Conservation (phyloP, 2,797 vertebrate species). For the Gobio occitaniae region DNA sequence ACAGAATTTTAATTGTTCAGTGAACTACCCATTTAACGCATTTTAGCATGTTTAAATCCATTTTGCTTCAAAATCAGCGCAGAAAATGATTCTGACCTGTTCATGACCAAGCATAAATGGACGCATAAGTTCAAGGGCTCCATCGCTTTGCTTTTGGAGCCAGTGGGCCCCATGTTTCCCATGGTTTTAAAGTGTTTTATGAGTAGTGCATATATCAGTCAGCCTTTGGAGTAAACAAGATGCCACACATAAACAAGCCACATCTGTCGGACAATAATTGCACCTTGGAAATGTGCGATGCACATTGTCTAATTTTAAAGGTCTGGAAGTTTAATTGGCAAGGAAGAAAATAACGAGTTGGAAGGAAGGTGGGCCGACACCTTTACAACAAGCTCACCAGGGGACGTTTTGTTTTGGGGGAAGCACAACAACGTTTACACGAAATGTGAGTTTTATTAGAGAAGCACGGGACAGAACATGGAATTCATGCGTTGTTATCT, state of each 20-base stretch:
- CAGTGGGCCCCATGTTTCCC: slow-evolving; percentile 42
- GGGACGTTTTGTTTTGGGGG: slow-evolving; percentile 57
- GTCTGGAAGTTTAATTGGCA: slow-evolving; percentile 61
- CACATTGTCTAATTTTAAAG: slow-evolving; percentile 54
- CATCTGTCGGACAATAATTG: slow-evolving; percentile 66
- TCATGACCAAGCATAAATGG: not conserved
- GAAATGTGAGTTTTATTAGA: slow-evolving; percentile 68
- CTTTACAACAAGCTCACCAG: slow-evolving; percentile 57
- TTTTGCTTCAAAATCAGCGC: not conserved
- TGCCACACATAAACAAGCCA: slow-evolving; percentile 63
- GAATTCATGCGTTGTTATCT: not conserved
- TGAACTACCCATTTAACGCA: not conserved
- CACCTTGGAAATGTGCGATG: slow-evolving; percentile 55
- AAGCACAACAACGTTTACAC: slow-evolving; percentile 56
- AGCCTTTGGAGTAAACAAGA: slow-evolving; percentile 61
- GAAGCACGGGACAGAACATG: slow-evolving; percentile 44
- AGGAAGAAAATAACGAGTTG: slow-evolving; percentile 57
- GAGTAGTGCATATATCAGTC: slow-evolving; percentile 56
- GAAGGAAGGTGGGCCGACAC: slow-evolving; percentile 55
- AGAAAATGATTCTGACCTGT: not conserved
- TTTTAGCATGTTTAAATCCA: not conserved
- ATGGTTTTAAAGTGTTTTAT: slow-evolving; percentile 57
- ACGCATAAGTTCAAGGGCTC: slow-evolving; percentile 1
- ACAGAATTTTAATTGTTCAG: too few relatives aligned
- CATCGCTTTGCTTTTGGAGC: slow-evolving; percentile 6